phyloP scores from a whole-genome alignment of 2,888 invertebrate genomes.

The Ctena decussata region DNA sequence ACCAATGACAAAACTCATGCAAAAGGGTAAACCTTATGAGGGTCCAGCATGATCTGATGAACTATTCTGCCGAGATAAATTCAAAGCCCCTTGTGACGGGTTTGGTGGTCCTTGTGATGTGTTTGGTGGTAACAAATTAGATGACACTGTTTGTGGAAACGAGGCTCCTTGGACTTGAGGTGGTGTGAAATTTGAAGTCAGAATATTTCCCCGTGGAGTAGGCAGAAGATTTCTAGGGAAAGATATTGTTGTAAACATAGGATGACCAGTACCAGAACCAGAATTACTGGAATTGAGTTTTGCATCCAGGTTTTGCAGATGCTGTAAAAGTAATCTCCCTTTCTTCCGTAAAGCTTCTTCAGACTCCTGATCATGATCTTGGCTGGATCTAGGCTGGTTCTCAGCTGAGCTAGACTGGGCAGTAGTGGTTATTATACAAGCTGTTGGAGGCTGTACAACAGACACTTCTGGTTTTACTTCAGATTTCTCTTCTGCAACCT shows the following conservation, averaged over 20 bases:
- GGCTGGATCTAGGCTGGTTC: background rate
- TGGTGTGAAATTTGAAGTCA: background rate
- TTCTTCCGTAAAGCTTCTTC: conserved; percentile 60
- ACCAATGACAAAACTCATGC: no score
- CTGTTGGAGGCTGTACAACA: background rate
- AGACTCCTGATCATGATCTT: conserved; percentile 11
- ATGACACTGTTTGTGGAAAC: background rate
- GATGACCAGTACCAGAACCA: background rate
- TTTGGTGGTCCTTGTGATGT: background rate
- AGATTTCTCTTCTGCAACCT: background rate
- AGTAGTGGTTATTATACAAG: background rate
- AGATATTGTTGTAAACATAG: background rate
- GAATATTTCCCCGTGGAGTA: background rate
- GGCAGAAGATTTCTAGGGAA: background rate
- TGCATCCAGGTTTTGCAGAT: conserved; percentile 53
- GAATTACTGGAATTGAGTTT: background rate
- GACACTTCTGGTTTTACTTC: background rate
- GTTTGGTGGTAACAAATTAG: background rate
- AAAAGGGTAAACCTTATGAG: no score
- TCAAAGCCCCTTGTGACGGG: no score
- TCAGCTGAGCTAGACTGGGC: background rate
- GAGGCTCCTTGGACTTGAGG: background rate
- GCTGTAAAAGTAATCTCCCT: conserved; percentile 59
- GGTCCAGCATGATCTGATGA: no score
- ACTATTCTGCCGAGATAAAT: no score